These are phyloP conservation scores for Nomada goodeniana DNA, from an alignment of 2,888 invertebrate genomes.

Conservation along the genomic window DNA sequence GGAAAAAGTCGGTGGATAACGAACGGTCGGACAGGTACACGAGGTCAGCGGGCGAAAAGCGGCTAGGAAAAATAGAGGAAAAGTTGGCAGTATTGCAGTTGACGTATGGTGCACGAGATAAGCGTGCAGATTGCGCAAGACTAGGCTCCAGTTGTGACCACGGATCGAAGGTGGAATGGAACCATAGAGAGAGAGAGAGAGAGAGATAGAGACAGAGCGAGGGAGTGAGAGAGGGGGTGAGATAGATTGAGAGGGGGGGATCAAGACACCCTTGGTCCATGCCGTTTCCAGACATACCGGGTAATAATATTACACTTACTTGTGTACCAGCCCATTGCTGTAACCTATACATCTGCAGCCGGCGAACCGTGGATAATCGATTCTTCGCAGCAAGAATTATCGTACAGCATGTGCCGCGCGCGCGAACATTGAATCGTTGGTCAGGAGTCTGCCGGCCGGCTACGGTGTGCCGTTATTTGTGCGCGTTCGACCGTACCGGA, in stretches of 20 bases:
- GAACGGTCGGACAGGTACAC: conserved; percentile 55
- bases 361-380: conserved; percentile 56
- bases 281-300: conserved; percentile 27
- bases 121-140: conserved; percentile 67
- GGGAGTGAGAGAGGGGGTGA: background rate
- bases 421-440: conserved; percentile 29
- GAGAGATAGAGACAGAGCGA: background rate
- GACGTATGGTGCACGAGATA: conserved; percentile 67
- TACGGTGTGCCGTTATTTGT: conserved; percentile 14
- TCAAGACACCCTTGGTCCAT: conserved; percentile 50
- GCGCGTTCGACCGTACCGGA: conserved; percentile 15
- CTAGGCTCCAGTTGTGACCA: conserved; percentile 51
- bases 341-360: conserved; percentile 29
- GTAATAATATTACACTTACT: conserved; percentile 41
- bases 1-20: conserved; percentile 55
- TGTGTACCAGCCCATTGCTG: conserved; percentile 3
- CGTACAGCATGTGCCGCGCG: conserved; percentile 15
- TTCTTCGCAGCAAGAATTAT: conserved; percentile 44
- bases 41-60: conserved; percentile 56
- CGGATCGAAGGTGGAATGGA: conserved; percentile 57
- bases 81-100: conserved; percentile 55
- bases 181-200: background rate
- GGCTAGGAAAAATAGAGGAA: conserved; percentile 58
- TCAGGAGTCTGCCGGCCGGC: too few species aligned
- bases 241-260: conserved; percentile 12